Evolutionary conservation across 2,113 vertebrate genomes (phyloP).

Genomic region (Microtus oregoni): DNA sequence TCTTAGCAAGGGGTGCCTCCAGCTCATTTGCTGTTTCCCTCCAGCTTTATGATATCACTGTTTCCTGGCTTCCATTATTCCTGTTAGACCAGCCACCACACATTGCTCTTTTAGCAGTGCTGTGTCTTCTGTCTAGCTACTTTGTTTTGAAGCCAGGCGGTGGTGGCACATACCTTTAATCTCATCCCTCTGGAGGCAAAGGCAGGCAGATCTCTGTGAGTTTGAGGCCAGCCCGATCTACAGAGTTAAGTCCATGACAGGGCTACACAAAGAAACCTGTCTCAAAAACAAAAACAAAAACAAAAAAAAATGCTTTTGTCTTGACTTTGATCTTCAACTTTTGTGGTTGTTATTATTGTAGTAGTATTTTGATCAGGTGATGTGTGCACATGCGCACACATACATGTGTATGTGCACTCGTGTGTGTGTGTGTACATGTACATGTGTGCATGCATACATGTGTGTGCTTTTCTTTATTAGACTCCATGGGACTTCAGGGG

Average conservation of each 20-base stretch:
- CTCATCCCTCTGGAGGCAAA: too few species aligned
- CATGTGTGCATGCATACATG: background rate
- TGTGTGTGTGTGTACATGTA: background rate
- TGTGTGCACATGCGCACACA: background rate
- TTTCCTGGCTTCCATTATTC: background rate
- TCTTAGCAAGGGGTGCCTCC: background rate
- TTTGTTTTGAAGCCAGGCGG: background rate
- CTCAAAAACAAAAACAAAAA: too few species aligned
- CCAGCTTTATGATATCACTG: background rate
- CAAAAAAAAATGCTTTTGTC: background rate
- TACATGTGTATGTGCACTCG: too few species aligned
- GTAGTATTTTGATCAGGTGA: background rate
- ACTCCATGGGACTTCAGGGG: background rate
- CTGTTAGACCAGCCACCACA: background rate
- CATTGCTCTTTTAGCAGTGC: constrained; percentile 19
- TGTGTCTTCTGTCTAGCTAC: background rate
- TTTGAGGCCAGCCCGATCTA: too few species aligned
- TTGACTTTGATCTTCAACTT: background rate
- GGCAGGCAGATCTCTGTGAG: too few species aligned
- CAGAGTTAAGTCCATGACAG: too few species aligned
- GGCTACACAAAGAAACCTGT: too few species aligned
- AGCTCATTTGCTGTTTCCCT: background rate
- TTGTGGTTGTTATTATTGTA: constrained; percentile 16
- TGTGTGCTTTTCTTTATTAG: background rate
- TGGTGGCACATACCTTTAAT: too few species aligned